Evolutionary conservation across 2,797 vertebrate species (phyloP), one percentile per base, ranked within the genome.

Genomic region (Cossypha heuglini): DNA sequence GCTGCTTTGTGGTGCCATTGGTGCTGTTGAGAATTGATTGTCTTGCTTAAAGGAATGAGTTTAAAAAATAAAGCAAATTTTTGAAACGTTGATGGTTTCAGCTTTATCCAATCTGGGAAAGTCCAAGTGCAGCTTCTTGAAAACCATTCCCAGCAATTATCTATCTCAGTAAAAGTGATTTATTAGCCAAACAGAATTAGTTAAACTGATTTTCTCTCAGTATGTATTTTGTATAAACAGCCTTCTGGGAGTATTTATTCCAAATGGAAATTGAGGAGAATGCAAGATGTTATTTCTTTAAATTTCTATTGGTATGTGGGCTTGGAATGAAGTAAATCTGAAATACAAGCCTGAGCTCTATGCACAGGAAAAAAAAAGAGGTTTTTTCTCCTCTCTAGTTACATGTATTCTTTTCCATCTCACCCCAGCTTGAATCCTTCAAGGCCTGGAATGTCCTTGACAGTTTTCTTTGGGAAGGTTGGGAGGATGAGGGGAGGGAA

Each of bases 251-350:
- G 16, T 80, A 20, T 57, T 79, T 80, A 28, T 22, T 86, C 38
- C 63, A 91, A 91, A 61, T 59, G 19, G 67, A 80, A 92, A 49
- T 25, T 16, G 42, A 63, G 37, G 43, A 82, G 58, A 88, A 63
- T 38, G 11, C 21, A 63, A 26, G 15, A 59, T 82, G 16, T 1
- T 31, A 35, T 73, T 89, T 64, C 31, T 76, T 83, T 67, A 46
- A 8, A 25, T 75, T 87, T 69, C 33, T 48, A 0, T n/a, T 52
- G 4, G 0, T 35, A 3, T 21, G 21, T 74, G 64, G 16, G 9
- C 62, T 64, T 66, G 83, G 48, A 80, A n/a, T 2, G 9, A 46
- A 79, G 13, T 79, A 31, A 13, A 40, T n/a, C 31, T 74, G 42
- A 52, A 91, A 57, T 45, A 33, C 37, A 67, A 64, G 7, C 15